phyloP scores from a whole-genome alignment of 1,140 invertebrate genomes.

The Paramacrobiotus metropolitanus region DNA sequence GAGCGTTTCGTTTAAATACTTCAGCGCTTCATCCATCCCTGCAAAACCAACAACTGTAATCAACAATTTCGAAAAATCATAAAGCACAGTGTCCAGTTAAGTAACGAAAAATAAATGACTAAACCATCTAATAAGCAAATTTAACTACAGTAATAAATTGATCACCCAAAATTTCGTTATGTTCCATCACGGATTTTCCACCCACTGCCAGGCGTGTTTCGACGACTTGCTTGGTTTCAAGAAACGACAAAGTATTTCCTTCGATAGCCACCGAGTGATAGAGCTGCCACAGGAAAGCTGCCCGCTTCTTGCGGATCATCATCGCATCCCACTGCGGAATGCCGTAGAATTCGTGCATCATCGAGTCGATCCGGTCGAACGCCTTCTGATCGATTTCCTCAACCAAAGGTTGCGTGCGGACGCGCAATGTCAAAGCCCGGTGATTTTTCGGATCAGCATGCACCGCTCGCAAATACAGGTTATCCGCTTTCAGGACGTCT shows the following conservation, averaged over 20 bases:
- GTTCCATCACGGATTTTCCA: constrained; percentile 81
- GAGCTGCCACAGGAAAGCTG: constrained; percentile 35
- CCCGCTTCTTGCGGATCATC: background rate
- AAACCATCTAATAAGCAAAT: background rate
- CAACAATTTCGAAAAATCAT: background rate
- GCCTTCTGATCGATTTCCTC: constrained; percentile 68
- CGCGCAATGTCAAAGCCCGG: constrained; percentile 49
- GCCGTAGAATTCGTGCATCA: constrained; percentile 2
- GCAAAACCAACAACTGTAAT: constrained; percentile 16
- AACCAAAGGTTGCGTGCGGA: constrained; percentile 59
- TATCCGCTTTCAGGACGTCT: constrained; percentile 68
- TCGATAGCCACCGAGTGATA: constrained; percentile 93
- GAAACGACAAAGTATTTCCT: constrained; percentile 85
- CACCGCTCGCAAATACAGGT: constrained; percentile 57
- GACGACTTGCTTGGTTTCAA: constrained; percentile 67
- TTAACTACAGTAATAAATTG: background rate
- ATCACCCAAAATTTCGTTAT: constrained; percentile 72
- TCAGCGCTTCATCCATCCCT: constrained; percentile 66
- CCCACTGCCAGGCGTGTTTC: constrained; percentile 75
- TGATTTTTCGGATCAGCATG: constrained; percentile 53
- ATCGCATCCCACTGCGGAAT: background rate
- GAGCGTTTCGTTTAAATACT: constrained; percentile 76
- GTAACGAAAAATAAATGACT: background rate
- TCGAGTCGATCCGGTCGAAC: background rate
- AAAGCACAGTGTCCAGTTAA: background rate